Evolutionary conservation across 2,113 vertebrate genomes (phyloP).

Genomic region (Cephalophus harveyi): DNA sequence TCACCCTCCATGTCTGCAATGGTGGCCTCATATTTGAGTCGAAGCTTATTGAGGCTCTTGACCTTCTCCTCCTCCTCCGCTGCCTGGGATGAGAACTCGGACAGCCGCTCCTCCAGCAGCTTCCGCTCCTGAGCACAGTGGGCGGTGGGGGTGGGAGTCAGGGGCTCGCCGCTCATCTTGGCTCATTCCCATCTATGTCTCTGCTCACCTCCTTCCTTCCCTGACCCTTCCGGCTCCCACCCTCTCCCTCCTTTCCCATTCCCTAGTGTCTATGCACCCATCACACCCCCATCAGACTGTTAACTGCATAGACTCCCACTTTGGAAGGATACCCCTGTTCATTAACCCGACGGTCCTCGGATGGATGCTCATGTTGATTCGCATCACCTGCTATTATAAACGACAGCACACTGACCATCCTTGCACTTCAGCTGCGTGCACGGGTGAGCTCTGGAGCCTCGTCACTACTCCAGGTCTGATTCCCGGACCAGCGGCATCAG

Average conservation of each 20-base stretch:
- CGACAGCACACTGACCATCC: fast-evolving
- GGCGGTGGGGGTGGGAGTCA: neutral
- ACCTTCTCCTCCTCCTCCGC: conserved; percentile 92
- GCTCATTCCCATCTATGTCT: fast-evolving
- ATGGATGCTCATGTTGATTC: neutral
- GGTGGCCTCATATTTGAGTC: conserved; percentile 90
- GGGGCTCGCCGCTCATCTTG: fast-evolving
- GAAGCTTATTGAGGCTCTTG: conserved; percentile 91
- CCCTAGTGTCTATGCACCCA: too few relatives aligned
- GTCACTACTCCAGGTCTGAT: fast-evolving
- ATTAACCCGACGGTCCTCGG: fast-evolving
- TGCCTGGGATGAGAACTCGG: conserved; percentile 87
- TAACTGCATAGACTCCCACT: fast-evolving
- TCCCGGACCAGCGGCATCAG: fast-evolving
- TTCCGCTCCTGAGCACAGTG: conserved; percentile 85
- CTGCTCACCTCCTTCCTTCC: neutral
- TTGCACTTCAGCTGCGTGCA: fast-evolving
- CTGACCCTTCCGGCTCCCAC: neutral
- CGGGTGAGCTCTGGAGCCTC: fast-evolving
- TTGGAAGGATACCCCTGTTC: too few relatives aligned
- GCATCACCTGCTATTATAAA: neutral
- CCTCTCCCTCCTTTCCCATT: neutral
- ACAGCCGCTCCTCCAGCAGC: conserved; percentile 88
- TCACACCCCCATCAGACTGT: fast-evolving
- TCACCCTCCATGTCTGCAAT: conserved; percentile 91